phyloP scores from a whole-genome alignment of 2,113 vertebrate genomes.

The Porphyrio hochstetteri region DNA sequence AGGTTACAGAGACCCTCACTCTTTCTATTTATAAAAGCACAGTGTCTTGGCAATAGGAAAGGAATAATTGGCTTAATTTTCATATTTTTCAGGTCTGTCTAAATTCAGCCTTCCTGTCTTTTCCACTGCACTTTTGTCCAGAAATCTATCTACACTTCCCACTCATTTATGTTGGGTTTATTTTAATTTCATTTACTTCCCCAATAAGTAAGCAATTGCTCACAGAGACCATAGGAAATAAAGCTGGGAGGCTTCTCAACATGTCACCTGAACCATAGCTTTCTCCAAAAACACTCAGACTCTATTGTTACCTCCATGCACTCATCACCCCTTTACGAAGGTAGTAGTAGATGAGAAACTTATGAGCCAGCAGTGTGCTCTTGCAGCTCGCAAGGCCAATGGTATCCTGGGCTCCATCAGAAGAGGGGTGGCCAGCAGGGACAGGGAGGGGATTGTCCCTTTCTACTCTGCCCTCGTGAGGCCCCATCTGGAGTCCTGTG shows the following conservation, averaged over 20 bases:
- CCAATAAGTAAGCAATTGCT: not conserved
- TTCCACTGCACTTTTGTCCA: conserved; percentile 13
- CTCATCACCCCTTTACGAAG: not conserved
- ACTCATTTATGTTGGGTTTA: not conserved
- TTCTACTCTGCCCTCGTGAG: too few species aligned
- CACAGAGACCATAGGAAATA: not conserved
- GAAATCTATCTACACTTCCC: conserved; percentile 15
- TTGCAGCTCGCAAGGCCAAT: too few species aligned
- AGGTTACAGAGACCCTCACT: not conserved
- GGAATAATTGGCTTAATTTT: not conserved
- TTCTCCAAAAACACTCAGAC: not conserved
- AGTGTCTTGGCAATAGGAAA: not conserved
- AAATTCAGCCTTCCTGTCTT: conserved; percentile 16
- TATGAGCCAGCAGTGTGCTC: too few species aligned
- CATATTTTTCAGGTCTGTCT: not conserved
- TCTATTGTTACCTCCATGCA: not conserved
- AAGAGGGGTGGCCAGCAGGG: too few species aligned
- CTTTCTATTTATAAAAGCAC: not conserved
- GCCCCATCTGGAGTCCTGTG: too few species aligned
- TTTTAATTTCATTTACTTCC: conserved; percentile 24
- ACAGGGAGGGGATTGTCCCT: too few species aligned
- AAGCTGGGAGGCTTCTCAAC: not conserved
- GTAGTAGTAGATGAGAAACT: too few species aligned
- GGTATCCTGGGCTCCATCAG: too few species aligned
- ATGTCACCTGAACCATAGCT: not conserved